A percentile compares a stretch with the other conserved stretches of the same genome.
Evolutionary conservation across 2,113 vertebrate genomes (phyloP).

Genomic region (Thamnaconus septentrionalis): DNA sequence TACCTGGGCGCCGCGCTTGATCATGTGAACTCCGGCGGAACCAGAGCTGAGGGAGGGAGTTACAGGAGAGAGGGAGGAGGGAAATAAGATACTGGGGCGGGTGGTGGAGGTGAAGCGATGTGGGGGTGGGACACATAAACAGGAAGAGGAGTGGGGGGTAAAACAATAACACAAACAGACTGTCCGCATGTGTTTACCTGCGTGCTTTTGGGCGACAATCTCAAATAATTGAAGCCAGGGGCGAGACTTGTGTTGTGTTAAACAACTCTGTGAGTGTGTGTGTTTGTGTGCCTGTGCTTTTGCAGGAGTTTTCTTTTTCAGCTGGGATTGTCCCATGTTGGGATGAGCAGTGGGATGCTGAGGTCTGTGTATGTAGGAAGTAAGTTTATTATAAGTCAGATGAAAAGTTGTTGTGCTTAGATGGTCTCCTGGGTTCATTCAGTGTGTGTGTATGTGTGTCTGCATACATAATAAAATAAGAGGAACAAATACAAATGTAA

Average conservation of each 20-base stretch:
- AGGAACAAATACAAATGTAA: too few species aligned
- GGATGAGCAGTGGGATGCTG: slow-evolving; percentile 25
- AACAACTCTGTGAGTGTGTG: slow-evolving; percentile 5
- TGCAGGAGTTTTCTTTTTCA: background rate
- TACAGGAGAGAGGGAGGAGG: background rate
- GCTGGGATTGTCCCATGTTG: slow-evolving; percentile 25
- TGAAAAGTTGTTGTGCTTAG: slow-evolving; percentile 19
- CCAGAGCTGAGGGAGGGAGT: slow-evolving; percentile 41
- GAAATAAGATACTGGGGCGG: background rate
- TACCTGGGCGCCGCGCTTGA: slow-evolving; percentile 75
- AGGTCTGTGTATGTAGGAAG: background rate
- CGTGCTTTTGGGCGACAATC: slow-evolving; percentile 35
- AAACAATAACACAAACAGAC: slow-evolving; percentile 57
- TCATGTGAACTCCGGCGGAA: slow-evolving; percentile 75
- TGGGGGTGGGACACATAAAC: slow-evolving; percentile 50
- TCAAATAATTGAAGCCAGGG: slow-evolving; percentile 25
- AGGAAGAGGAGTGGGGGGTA: slow-evolving; percentile 39
- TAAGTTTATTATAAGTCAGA: slow-evolving; percentile 29
- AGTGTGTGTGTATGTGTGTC: slow-evolving; percentile 16
- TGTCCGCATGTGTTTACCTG: slow-evolving; percentile 68
- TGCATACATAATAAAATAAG: background rate
- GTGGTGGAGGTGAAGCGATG: slow-evolving; percentile 40
- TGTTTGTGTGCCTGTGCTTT: background rate
- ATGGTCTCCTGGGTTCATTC: slow-evolving; percentile 31
- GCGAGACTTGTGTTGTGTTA: slow-evolving; percentile 24